Evolutionary conservation across 2,888 invertebrate species (phyloP), one percentile per base, ranked within the genome.

Genomic region (Gastracanthus pulcherrimus): DNA sequence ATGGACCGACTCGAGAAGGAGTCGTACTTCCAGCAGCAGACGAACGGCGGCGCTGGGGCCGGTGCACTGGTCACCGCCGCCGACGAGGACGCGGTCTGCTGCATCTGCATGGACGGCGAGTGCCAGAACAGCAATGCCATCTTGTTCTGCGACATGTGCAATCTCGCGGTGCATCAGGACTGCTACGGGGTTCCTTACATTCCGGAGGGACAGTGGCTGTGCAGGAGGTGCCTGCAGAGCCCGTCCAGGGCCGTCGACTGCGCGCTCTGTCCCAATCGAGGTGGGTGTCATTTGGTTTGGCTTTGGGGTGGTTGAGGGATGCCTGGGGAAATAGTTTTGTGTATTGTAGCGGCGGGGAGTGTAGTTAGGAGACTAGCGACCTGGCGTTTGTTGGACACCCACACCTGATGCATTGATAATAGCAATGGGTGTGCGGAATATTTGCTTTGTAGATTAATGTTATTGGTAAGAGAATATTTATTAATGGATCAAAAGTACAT

Each of bases 91-190:
- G 99, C 99, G 0, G 98, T 99, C 0, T 99, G 99, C 90, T 98
- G 98, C 89, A 99, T 99, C 86, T 99, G 99, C 90, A 97, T 98
- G 95, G 99, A 99, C 88, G 99, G 99, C 1, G 99, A 99, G 91
- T 99, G 99, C 91, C 98, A 99, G 92, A 99, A 99, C 92, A 98
- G 98, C 72, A 99, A 99, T 92, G 99, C 98, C 64, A 99, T 99
- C 86, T 93, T 99, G 71, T 99, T 99, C 93, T 99, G 99, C 93
- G 99, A 99, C 93, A 98, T 99, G 98, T 99, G 99, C 92, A 99
- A 99, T 92, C 93, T 99, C 85, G 98, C 99, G 34, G 99, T 99
- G 16, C 99, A 99, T 92, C 99, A 99, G 93, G 98, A 99, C 92
- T 99, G 99, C 90, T 99, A 99, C 92, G 99, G 99, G 72, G 98